Conservation (phyloP, 2,113 vertebrate species). For the Engraulis encrasicolus region DNA sequence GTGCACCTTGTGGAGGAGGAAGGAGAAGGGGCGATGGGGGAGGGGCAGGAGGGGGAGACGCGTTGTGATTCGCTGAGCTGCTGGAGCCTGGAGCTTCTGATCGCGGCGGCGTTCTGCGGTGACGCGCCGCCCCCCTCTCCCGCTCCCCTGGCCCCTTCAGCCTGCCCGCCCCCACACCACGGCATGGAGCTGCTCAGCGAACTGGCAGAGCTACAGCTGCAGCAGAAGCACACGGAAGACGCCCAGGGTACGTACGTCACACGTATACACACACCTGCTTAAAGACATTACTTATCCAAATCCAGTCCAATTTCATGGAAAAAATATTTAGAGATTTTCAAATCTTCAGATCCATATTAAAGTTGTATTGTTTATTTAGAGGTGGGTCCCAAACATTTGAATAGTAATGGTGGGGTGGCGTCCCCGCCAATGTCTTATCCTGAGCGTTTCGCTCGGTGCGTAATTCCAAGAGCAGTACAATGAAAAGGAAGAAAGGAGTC, state of each 20-base stretch:
- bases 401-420: no score
- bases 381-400: no score
- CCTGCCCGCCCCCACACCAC: conserved; percentile 79
- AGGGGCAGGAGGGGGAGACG: neutral
- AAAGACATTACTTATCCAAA: no score
- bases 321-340: no score
- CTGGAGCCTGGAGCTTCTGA: conserved; percentile 88
- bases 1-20: no score
- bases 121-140: conserved; percentile 74
- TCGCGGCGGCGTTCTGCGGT: conserved; percentile 86
- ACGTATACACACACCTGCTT: neutral
- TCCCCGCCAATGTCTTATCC: no score
- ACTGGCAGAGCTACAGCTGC: conserved; percentile 88
- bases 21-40: neutral
- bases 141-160: conserved; percentile 56
- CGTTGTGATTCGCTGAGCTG: conserved; percentile 57
- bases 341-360: no score
- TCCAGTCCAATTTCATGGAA: no score
- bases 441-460: no score
- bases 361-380: no score
- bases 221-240: conserved; percentile 70
- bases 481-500: no score
- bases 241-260: conserved; percentile 69
- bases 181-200: conserved; percentile 94
- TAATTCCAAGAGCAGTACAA: no score